Evolutionary conservation across 2,888 invertebrate genomes (phyloP).

Genomic region (Sesia apiformis): DNA sequence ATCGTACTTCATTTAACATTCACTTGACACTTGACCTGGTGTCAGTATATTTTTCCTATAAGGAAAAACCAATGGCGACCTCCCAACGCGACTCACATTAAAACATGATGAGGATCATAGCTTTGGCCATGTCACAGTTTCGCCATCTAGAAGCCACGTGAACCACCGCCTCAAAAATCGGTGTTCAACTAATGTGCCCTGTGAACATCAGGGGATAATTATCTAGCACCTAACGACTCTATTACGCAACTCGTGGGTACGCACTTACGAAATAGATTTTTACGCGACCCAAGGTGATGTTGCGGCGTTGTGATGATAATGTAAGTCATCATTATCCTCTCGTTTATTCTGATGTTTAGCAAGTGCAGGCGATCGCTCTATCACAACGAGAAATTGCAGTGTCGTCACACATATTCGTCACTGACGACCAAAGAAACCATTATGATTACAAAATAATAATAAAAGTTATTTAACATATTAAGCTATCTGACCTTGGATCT

Average conservation of each 20-base stretch:
- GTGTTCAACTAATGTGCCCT: not conserved
- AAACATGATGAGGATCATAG: not conserved
- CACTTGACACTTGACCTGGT: too few relatives aligned
- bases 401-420: too few relatives aligned
- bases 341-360: not conserved
- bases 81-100: too few relatives aligned
- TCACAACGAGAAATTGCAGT: too few relatives aligned
- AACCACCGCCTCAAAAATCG: not conserved
- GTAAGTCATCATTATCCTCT: not conserved
- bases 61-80: too few relatives aligned
- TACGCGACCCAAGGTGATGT: conserved; percentile 13
- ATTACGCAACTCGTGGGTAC: not conserved
- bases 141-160: not conserved
- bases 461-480: too few relatives aligned
- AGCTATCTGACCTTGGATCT: too few relatives aligned
- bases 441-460: too few relatives aligned
- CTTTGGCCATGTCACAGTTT: not conserved
- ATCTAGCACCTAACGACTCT: not conserved
- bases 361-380: too few relatives aligned
- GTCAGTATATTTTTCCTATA: too few relatives aligned
- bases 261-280: conserved; percentile 3
- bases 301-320: conserved; percentile 11
- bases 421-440: too few relatives aligned
- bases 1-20: too few relatives aligned
- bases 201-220: not conserved